Conservation (phyloP, 2,797 vertebrate species). For the Triplophysa yarkandensis region DNA sequence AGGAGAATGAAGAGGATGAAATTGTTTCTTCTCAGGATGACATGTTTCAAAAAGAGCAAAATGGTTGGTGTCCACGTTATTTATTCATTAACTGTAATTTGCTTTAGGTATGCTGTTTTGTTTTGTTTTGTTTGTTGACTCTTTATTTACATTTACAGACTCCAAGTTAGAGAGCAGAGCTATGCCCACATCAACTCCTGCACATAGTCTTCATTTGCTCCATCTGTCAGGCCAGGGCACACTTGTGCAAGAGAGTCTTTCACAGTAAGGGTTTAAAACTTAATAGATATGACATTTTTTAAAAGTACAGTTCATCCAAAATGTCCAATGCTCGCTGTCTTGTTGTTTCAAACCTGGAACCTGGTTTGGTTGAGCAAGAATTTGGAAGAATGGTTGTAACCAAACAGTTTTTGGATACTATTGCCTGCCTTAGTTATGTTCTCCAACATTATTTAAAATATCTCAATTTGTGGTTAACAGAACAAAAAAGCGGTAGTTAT, state of each 20-base stretch:
- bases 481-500: no score
- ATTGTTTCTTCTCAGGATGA: conserved; percentile 88
- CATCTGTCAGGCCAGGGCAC: conserved; percentile 89
- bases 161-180: conserved; percentile 77
- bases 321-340: no score
- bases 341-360: no score
- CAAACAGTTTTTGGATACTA: no score
- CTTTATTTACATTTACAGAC: conserved; percentile 55
- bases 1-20: conserved; percentile 63
- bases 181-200: conserved; percentile 76
- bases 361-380: no score
- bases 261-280: conserved; percentile 80
- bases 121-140: background rate
- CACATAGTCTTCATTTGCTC: conserved; percentile 80
- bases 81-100: background rate
- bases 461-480: no score
- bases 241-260: conserved; percentile 79
- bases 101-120: background rate
- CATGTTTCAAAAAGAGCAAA: conserved; percentile 81
- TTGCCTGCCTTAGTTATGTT: no score
- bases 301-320: no score
- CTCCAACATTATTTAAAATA: no score
- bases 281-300: no score
- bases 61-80: conserved; percentile 58
- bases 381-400: no score